Percentiles rank a stretch among this genome's conserved stretches.
phyloP scores from a whole-genome alignment of 2,888 invertebrate species.

The Andrena trimmerana region DNA sequence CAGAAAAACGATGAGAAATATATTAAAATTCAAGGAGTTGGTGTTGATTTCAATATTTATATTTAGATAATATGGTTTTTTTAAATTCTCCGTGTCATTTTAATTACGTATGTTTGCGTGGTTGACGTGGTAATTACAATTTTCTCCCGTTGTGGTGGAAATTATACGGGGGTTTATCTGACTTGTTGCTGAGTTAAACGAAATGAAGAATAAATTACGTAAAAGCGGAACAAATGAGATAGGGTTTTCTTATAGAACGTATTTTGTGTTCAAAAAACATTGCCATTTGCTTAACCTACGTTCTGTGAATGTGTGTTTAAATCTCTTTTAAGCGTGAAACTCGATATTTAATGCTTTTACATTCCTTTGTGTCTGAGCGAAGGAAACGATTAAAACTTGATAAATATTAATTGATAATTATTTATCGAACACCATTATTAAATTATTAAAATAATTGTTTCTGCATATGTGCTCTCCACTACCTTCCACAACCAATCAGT shows the following conservation, averaged over 20 bases:
- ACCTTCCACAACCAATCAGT: too few relatives aligned
- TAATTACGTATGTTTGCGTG: not conserved
- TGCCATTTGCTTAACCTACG: not conserved
- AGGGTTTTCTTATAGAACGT: not conserved
- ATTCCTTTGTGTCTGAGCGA: not conserved
- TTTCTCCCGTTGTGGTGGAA: not conserved
- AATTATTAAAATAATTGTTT: not conserved
- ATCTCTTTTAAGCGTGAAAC: not conserved
- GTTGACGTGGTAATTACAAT: not conserved
- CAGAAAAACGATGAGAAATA: too few relatives aligned
- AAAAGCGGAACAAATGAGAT: constrained; percentile 7
- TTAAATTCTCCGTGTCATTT: too few relatives aligned
- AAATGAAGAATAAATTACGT: constrained; percentile 1
- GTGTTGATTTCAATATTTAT: too few relatives aligned
- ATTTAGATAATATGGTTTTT: too few relatives aligned
- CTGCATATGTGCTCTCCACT: too few relatives aligned
- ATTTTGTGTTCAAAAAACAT: not conserved
- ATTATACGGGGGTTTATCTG: not conserved
- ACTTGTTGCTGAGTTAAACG: not conserved
- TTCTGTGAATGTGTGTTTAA: not conserved
- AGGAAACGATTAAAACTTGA: not conserved
- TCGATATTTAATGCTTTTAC: constrained; percentile 12
- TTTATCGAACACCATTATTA: not conserved
- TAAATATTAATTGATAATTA: not conserved
- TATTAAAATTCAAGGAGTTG: too few relatives aligned